Base-by-base conservation (phyloP, 1,140 invertebrate species). In the Rhagoletis zephyria region DNA sequence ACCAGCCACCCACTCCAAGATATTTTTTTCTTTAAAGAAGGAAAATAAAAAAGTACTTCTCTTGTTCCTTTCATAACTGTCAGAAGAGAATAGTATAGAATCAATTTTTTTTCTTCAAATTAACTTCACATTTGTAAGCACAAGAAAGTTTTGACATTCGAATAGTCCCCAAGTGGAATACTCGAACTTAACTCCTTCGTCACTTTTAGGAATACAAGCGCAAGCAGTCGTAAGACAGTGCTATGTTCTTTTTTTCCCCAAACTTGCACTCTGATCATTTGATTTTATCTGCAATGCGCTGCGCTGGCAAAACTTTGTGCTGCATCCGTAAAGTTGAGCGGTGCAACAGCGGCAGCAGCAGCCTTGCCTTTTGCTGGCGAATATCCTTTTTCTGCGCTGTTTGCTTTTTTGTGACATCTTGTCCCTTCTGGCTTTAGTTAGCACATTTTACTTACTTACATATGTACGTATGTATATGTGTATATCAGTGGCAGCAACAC, bases 241-340 rank as follows among this genome's bases (percentile, higher is more conserved):
- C 30, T 30, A 30, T 30, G 30, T 30, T 30, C 9, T 10, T 45
- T 19, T 81, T 56, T n/a, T 5, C 14, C 2, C 48, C 1, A 1
- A 12, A 59, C 45, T 59, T n/a, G 19, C n/a, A 6, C 1, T 48
- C 7, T 19, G 74, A 81, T 3, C 19, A 59, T 56, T 81, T 81
- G 48, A 56, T 81, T 81, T 81, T 56, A 81, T 81, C 74, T 81
- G 74, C 74, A 81, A 9, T 81, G 74, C 74, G 74, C 19, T 51
- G 48, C n/a, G 14, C 5, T 81, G 51, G 16, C n/a, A 59, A 56
- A 81, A 81, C 16, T 81, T 81, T 56, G 12, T 12, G n/a, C n/a
- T 56, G 74, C 48, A 51, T 51, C n/a, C 74, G 48, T 6, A 42
- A 81, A 81, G 16, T 77, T 81, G 12, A 4, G 3, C 12, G 16